These are phyloP conservation scores for Urocitellus parryii DNA, from an alignment of 2,113 vertebrate species.

Conservation along the genomic window DNA sequence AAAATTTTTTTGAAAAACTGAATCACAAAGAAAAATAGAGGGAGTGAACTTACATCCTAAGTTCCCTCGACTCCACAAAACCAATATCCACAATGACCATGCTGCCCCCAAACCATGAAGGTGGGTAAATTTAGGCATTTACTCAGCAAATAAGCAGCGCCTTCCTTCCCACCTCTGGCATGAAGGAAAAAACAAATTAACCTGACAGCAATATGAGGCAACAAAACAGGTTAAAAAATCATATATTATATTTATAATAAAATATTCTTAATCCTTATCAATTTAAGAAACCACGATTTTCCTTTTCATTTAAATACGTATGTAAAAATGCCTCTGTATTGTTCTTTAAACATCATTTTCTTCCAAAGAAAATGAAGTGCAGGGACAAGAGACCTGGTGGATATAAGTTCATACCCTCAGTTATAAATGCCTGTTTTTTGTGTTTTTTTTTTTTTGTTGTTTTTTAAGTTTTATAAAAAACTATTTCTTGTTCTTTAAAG, in stretches of 20 bases:
- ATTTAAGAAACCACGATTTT: constrained; percentile 88
- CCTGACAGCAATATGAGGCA: constrained; percentile 76
- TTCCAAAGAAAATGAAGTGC: constrained; percentile 79
- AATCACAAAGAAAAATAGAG: constrained; percentile 85
- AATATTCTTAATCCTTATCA: constrained; percentile 88
- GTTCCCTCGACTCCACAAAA: constrained; percentile 78
- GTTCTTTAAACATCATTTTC: constrained; percentile 85
- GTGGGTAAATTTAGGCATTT: background rate
- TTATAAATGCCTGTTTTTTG: constrained; percentile 85
- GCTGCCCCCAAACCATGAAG: constrained; percentile 61
- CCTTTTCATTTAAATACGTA: constrained; percentile 82
- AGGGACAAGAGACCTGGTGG: constrained; percentile 86
- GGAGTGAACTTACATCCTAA: constrained; percentile 84
- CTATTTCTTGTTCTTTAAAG: constrained; percentile 91
- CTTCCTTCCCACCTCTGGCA: constrained; percentile 48
- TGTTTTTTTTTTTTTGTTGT: constrained; percentile 75
- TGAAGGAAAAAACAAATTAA: constrained; percentile 65
- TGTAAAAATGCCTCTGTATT: constrained; percentile 87
- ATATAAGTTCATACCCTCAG: constrained; percentile 87
- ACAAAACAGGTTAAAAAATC: constrained; percentile 83
- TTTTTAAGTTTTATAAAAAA: constrained; percentile 88
- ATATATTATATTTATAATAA: constrained; percentile 88
- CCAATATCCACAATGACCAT: constrained; percentile 72
- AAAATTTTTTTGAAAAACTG: constrained; percentile 83
- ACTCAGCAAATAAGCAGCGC: background rate